phyloP scores from a whole-genome alignment of 35 echinoderm and acorn worm genomes.

The Acanthaster planci region DNA sequence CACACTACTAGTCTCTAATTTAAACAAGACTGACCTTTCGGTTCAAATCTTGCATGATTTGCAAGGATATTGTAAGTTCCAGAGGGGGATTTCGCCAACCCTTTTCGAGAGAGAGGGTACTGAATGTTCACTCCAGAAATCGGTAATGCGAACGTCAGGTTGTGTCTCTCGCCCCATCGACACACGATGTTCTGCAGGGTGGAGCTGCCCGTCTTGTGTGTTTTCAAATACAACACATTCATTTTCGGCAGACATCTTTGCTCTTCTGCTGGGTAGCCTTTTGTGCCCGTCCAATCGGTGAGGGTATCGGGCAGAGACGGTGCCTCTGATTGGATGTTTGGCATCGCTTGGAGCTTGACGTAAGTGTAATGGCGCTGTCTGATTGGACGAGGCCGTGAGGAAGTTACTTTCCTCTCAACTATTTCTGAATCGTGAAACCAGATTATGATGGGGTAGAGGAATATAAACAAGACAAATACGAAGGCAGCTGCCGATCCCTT shows the following conservation, averaged over 20 bases:
- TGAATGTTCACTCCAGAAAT: slow-evolving; percentile 24
- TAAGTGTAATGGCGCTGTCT: background rate
- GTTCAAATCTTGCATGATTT: slow-evolving; percentile 41
- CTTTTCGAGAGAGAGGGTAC: background rate
- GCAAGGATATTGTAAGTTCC: slow-evolving; percentile 49
- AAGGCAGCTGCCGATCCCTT: no score
- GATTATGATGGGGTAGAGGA: no score
- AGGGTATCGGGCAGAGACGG: background rate
- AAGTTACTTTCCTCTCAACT: no score
- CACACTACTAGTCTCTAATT: no score
- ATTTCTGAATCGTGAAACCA: no score
- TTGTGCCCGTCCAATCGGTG: background rate
- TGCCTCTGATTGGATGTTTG: background rate
- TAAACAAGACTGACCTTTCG: slow-evolving; percentile 25
- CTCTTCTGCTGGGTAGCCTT: background rate
- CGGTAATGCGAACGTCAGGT: slow-evolving; percentile 66
- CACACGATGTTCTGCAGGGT: slow-evolving; percentile 72
- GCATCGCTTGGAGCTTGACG: background rate
- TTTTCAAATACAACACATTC: slow-evolving; percentile 66
- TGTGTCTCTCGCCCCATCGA: slow-evolving; percentile 55
- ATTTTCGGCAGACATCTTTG: slow-evolving; percentile 28
- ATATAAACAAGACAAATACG: no score
- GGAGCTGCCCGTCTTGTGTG: slow-evolving; percentile 73
- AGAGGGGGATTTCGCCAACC: slow-evolving; percentile 3
- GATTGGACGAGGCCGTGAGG: background rate